A percentile compares a stretch with the other conserved stretches of the same genome.
These are phyloP conservation scores for Teleogryllus oceanicus DNA, from an alignment of 2,888 invertebrate species.

Conservation along the genomic window DNA sequence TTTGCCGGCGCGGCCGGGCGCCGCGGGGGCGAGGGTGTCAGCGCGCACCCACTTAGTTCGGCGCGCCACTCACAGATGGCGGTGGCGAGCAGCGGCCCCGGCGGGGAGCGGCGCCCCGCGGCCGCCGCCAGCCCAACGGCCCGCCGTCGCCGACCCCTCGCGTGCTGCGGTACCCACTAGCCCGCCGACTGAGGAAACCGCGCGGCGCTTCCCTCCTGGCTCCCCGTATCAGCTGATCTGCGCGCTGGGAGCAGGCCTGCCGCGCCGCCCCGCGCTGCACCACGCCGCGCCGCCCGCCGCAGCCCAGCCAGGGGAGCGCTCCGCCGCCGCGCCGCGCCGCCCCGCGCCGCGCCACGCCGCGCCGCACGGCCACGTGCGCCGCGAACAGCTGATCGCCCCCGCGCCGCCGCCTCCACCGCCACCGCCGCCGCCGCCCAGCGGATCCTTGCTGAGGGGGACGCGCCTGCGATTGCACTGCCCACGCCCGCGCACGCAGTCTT, in stretches of 20 bases:
- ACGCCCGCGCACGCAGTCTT: too few species aligned
- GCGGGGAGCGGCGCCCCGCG: not conserved
- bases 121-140: too few species aligned
- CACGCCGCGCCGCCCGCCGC: not conserved
- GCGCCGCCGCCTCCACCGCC: not conserved
- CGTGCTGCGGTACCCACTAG: not conserved
- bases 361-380: not conserved
- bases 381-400: slow-evolving; percentile 7
- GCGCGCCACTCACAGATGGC: slow-evolving; percentile 1
- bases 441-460: too few species aligned
- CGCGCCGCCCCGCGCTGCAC: not conserved
- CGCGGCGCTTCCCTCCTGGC: not conserved
- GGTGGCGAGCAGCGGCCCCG: not conserved
- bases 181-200: slow-evolving; percentile 18
- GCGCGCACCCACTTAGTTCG: not conserved
- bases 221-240: slow-evolving; percentile 18
- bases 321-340: not conserved
- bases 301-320: not conserved
- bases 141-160: not conserved
- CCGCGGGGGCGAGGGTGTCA: not conserved
- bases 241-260: not conserved
- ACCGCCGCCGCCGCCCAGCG: not conserved
- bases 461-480: too few species aligned
- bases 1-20: too few species aligned
- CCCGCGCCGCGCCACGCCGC: not conserved